These are phyloP conservation scores for Cryptocephalus primarius DNA, from an alignment of 2,888 invertebrate genomes.

Conservation along the genomic window DNA sequence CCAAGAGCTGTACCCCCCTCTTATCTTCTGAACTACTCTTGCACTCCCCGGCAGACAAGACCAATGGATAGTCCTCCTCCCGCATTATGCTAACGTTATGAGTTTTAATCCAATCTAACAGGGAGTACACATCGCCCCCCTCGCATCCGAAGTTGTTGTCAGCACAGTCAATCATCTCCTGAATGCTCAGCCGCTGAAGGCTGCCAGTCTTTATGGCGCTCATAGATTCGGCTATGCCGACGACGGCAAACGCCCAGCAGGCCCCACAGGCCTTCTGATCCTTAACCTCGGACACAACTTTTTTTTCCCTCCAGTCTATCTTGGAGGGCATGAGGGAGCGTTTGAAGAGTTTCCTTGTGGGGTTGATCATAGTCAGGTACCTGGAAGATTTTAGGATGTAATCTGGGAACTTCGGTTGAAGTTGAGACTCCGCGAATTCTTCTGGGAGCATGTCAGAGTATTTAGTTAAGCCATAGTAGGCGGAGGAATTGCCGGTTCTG, in stretches of 20 bases:
- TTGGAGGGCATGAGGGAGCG: slow-evolving; percentile 20
- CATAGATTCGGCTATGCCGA: slow-evolving; percentile 69
- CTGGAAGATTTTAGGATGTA: neutral
- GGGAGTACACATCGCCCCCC: slow-evolving; percentile 72
- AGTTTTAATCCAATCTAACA: slow-evolving; percentile 59
- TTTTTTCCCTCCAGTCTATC: slow-evolving; percentile 43
- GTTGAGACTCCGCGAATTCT: slow-evolving; percentile 38
- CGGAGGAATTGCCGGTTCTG: slow-evolving; percentile 31
- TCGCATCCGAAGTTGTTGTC: slow-evolving; percentile 62
- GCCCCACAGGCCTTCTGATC: slow-evolving; percentile 72
- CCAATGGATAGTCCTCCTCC: slow-evolving; percentile 53
- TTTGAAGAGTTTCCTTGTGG: neutral
- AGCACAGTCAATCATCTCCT: slow-evolving; percentile 76
- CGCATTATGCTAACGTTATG: slow-evolving; percentile 45
- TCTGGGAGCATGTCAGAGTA: slow-evolving; percentile 49
- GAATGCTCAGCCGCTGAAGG: slow-evolving; percentile 56
- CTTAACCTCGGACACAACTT: slow-evolving; percentile 53
- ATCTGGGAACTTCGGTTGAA: slow-evolving; percentile 4
- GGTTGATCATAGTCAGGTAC: neutral
- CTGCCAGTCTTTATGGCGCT: slow-evolving; percentile 48
- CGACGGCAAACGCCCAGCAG: slow-evolving; percentile 77
- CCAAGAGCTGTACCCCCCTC: slow-evolving; percentile 38
- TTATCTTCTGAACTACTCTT: slow-evolving; percentile 29
- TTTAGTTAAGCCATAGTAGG: slow-evolving; percentile 47
- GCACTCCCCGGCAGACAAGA: slow-evolving; percentile 40